Conservation (phyloP, 1,140 invertebrate genomes). For the Micrasema longulum region DNA sequence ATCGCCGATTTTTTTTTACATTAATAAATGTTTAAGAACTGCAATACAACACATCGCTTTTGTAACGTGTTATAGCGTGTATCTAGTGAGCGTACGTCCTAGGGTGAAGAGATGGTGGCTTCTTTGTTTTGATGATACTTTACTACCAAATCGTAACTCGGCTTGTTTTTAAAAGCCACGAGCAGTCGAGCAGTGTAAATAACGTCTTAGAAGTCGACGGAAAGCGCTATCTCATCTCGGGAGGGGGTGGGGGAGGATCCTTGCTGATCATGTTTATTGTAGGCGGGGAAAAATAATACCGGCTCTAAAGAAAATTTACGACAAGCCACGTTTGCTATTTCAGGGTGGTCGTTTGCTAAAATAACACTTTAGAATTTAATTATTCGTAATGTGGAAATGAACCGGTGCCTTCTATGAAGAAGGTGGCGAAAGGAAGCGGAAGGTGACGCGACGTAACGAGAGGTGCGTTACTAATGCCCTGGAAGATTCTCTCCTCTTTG, state of each 20-base stretch:
- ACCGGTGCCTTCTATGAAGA: conserved; percentile 9
- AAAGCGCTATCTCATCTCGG: neutral
- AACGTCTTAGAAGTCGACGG: no score
- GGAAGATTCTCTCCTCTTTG: conserved; percentile 2
- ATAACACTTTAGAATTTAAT: conserved; percentile 39
- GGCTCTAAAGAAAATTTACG: conserved; percentile 23
- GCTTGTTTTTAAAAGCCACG: no score
- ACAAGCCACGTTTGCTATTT: conserved; percentile 25
- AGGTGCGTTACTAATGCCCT: no score
- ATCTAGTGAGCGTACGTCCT: no score
- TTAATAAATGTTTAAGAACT: no score
- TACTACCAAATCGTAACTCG: no score
- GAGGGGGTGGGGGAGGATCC: neutral
- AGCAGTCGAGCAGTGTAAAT: no score
- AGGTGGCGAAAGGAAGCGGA: neutral
- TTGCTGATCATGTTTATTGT: conserved; percentile 33
- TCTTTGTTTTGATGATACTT: no score
- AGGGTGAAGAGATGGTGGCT: neutral
- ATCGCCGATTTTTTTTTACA: no score
- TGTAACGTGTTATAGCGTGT: no score
- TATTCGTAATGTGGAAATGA: conserved; percentile 35
- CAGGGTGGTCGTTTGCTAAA: conserved; percentile 24
- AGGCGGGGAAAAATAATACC: conserved; percentile 32
- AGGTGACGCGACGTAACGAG: no score
- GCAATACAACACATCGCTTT: no score